Base-by-base conservation (phyloP, 2,888 invertebrate species). In the Prenolepis imparis region DNA sequence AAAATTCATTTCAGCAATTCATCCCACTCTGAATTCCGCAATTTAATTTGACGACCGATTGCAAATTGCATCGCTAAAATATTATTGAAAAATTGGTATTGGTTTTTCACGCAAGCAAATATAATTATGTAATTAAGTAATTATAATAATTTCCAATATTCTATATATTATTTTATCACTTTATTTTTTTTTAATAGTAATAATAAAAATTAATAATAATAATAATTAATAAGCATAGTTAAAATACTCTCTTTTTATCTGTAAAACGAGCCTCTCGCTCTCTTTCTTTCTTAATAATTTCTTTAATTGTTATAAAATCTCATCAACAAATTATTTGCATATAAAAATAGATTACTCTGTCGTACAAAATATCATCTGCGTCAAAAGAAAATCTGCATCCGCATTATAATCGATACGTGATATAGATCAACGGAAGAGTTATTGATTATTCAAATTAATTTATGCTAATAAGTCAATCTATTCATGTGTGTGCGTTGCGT, bases 1-100 rank as follows among this genome's bases (percentile, higher is more conserved):
- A 80, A 78, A 78, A 44, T 36, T 78, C 4, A 12, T 55, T 77
- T 15, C 18, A 9, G 18, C 64, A 36, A 64, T 75, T 75, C 5
- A 11, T 61, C 11, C 15, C 21, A 21, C 3, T 44, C 18, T 63
- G 18, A 28, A 24, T 52, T 12, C 32, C 32, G 21, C 12, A n/a
- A 36, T 78, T 21, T 32, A 68, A 68, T 78, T 44, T 21, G 18
- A 57, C 55, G 11, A 39, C 11, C 6, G 21, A 67, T 44, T 32
- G 41, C 24, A 18, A 3, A 57, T 67, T 57, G 41, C 39, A 68
- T 68, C 18, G 28, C 28, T 41, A 68, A 57, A 57, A n/a, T 78
- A 57, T 68, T 41, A 68, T 59, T 78, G 2, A n/a, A 59, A 21
- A 66, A 18, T 57, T 15, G n/a, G 6, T 57, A 57, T 32, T 32